Base-by-base conservation (phyloP, 2,888 invertebrate genomes). In the Gibbula magus region DNA sequence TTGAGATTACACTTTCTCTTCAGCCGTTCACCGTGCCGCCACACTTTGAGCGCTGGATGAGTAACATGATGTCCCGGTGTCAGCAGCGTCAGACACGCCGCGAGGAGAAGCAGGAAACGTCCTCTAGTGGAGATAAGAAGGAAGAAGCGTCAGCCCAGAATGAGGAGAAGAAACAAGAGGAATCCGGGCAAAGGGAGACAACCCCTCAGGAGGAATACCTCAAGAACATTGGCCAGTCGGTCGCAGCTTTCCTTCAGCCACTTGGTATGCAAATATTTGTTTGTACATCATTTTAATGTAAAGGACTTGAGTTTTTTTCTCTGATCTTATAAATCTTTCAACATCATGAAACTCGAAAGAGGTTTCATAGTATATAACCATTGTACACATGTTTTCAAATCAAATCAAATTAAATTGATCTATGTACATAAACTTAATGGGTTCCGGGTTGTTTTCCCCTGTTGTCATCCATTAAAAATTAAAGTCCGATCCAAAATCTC, bases 161-260 rank as follows among this genome's bases (percentile, higher is more conserved):
- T 35, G 18, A 75, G 75, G 52, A 75, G 51, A 7, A 7, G 80
- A 75, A 81, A 67, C n/a, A n/a, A 84, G 8, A 45, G 45, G 45
- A 13, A 1, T 10, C 45, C 13, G 45, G 45, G 1, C 1, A 45
- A 45, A 45, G 45, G 45, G 45, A 87, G 8, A 78, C 70, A 1
- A 78, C 83, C n/a, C 87, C 89, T 45, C 89, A 88, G 32, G 90
- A 88, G 22, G 89, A 88, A 10, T 93, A 92, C 80, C 88, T 94
- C 75, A 91, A 92, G 79, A 91, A 91, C 74, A 89, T 94, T 54
- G 94, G 94, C 7, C 93, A 93, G 76, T 92, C 92, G 75, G 93
- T 94, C 22, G 92, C 94, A 4, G 92, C 93, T 73, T 92, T 94
- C 86, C 89, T 94, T 82, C 94, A 94, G 86, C 94, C 94, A 5